Conservation (phyloP, 2,797 vertebrate genomes). For the Lerista edwardsae region DNA sequence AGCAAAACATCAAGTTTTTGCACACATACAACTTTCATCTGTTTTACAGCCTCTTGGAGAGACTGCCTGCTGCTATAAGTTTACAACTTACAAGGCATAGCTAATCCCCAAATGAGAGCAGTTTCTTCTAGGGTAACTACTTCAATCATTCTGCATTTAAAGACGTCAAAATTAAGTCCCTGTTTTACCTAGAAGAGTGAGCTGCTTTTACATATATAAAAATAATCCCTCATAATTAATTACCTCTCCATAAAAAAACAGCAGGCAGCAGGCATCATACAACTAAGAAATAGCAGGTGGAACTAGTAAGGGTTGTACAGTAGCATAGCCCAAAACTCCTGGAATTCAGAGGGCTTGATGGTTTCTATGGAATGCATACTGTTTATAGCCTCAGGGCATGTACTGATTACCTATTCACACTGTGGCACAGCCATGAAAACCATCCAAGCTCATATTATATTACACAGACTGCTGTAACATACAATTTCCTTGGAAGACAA, state of each 20-base stretch:
- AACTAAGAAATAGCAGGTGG: conserved; percentile 6
- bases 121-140: conserved; percentile 60
- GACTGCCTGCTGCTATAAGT: conserved; percentile 16
- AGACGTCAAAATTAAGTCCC: conserved; percentile 50
- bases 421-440: neutral
- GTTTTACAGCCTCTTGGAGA: conserved; percentile 51
- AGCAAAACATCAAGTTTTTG: conserved; percentile 49
- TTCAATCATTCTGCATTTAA: conserved; percentile 59
- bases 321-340: neutral
- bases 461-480: neutral
- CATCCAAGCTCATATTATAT: neutral
- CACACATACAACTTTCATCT: conserved; percentile 18
- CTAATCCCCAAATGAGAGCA: conserved; percentile 54
- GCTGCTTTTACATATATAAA: conserved; percentile 51
- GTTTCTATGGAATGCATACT: neutral
- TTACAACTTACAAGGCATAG: conserved; percentile 50
- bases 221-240: conserved; percentile 45
- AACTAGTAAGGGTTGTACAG: neutral
- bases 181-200: conserved; percentile 58
- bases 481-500: neutral
- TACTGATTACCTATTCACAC: neutral
- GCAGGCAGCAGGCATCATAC: neutral
- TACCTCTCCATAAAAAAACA: neutral
- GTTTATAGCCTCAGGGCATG: neutral
- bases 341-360: neutral